Percentiles rank a stretch among this genome's conserved stretches.
Conservation (phyloP, 1,140 invertebrate species). For the Cylas formicarius region DNA sequence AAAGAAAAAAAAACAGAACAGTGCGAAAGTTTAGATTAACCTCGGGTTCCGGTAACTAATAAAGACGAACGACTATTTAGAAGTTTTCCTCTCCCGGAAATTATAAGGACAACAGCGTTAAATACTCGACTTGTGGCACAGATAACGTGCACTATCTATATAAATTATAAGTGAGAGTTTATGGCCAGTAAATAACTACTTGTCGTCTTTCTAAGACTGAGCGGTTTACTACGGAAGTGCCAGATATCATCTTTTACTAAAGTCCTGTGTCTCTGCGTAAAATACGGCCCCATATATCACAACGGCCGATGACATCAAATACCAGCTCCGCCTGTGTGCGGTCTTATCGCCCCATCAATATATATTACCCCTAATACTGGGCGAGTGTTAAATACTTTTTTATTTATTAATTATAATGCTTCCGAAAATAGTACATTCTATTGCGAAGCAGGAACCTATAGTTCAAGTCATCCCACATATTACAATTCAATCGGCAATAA, state of each 20-base stretch:
- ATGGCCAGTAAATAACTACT: conserved; percentile 34
- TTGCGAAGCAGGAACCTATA: no score
- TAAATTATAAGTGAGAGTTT: conserved; percentile 34
- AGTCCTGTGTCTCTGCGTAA: conserved; percentile 32
- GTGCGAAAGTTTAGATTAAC: no score
- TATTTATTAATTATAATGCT: no score
- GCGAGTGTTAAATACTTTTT: no score
- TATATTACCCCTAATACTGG: conserved; percentile 12
- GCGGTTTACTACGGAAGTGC: conserved; percentile 26
- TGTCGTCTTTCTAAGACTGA: conserved; percentile 27
- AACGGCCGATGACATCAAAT: conserved; percentile 29
- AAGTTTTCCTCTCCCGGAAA: no score
- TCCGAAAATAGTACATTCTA: no score
- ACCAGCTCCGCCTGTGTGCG: conserved; percentile 15
- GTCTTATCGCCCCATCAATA: conserved; percentile 15
- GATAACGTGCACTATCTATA: conserved; percentile 29
- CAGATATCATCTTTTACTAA: conserved; percentile 34
- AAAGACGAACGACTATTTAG: no score
- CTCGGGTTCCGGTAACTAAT: no score
- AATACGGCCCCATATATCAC: conserved; percentile 32
- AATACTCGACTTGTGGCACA: conserved; percentile 14
- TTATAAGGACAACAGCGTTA: conserved; percentile 11
- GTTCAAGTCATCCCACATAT: no score
- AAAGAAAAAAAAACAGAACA: no score
- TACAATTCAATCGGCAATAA: no score